Conservation (phyloP, 2,888 invertebrate species). For the Zygogramma bicolorata region DNA sequence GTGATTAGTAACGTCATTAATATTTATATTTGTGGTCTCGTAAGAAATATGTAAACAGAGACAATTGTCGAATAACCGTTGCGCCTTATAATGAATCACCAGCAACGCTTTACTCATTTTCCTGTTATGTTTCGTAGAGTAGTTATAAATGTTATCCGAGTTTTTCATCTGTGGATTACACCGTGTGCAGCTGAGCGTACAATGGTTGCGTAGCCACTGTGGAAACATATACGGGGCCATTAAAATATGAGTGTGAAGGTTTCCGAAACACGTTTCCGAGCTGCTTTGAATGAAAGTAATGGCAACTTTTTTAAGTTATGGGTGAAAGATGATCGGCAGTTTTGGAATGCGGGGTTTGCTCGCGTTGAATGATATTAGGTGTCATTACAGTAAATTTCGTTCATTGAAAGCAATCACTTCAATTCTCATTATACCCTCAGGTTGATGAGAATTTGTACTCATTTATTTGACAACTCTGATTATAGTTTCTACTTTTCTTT, state of each 20-base stretch:
- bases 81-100: not conserved
- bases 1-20: not conserved
- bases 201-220: not conserved
- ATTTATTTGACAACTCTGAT: too few species aligned
- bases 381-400: too few species aligned
- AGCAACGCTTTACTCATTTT: not conserved
- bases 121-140: not conserved
- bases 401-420: too few species aligned
- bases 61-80: constrained; percentile 7
- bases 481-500: too few species aligned
- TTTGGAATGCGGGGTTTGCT: too few species aligned
- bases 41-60: not conserved
- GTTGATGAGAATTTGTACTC: too few species aligned
- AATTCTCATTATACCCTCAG: too few species aligned
- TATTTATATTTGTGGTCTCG: not conserved
- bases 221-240: not conserved
- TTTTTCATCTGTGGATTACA: not conserved
- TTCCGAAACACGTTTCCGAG: not conserved
- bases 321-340: too few species aligned
- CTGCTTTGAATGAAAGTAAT: not conserved
- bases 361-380: too few species aligned
- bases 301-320: not conserved
- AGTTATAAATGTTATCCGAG: not conserved
- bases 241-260: too few species aligned
- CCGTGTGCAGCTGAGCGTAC: not conserved